Conservation (phyloP, 2,888 invertebrate species). For the Diplazon laetatorius region DNA sequence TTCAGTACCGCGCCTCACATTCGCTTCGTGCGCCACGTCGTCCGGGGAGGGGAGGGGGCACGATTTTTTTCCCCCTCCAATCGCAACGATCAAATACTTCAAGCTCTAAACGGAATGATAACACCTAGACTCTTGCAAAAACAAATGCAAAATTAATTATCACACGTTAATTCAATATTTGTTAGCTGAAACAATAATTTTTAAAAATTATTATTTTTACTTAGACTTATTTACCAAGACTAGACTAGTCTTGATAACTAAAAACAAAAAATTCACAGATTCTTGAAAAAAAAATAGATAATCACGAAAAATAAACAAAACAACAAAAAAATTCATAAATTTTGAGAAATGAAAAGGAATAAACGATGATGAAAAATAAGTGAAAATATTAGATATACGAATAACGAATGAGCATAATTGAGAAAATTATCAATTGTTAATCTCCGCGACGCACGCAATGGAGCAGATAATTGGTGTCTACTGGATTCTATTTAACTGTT, state of each 20-base stretch:
- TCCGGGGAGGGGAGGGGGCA: neutral
- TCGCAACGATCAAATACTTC: neutral
- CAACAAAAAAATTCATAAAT: too few relatives aligned
- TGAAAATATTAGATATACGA: neutral
- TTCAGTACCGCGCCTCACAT: conserved; percentile 11
- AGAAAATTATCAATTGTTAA: conserved; percentile 26
- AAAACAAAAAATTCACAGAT: neutral
- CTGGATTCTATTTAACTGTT: conserved; percentile 56
- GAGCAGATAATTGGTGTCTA: conserved; percentile 49
- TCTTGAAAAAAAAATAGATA: neutral
- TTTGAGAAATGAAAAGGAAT: too few relatives aligned
- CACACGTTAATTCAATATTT: too few relatives aligned
- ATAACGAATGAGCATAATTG: neutral
- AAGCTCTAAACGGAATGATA: neutral
- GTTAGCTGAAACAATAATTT: too few relatives aligned
- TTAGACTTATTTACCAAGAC: neutral
- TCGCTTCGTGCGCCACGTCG: conserved; percentile 6
- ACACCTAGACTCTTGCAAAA: neutral
- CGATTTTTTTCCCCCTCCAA: neutral
- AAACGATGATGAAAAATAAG: too few relatives aligned
- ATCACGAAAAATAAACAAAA: too few relatives aligned
- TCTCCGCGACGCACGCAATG: conserved; percentile 6
- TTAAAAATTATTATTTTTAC: too few relatives aligned
- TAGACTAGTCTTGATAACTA: neutral
- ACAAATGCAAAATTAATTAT: too few relatives aligned